Percentiles rank a stretch among this genome's conserved stretches.
phyloP scores from a whole-genome alignment of 2,888 invertebrate genomes.

The Heliconius erato region DNA sequence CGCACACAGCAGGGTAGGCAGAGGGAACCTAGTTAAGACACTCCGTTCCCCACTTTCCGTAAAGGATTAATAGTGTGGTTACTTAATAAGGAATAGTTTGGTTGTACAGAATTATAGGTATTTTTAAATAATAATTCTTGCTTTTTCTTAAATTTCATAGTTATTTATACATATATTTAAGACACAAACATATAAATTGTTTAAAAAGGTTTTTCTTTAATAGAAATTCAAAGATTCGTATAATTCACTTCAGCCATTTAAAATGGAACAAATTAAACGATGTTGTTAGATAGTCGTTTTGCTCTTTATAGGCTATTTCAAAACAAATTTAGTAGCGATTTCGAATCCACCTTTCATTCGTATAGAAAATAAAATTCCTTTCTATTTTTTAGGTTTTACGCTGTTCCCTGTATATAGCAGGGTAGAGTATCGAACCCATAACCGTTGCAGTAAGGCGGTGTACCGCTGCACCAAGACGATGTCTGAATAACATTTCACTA shows the following conservation, averaged over 20 bases:
- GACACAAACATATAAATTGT: background rate
- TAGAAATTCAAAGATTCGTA: background rate
- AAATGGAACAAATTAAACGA: conserved; percentile 11
- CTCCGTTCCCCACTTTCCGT: too few relatives aligned
- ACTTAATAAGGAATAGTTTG: too few relatives aligned
- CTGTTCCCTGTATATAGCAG: background rate
- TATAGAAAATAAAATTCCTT: background rate
- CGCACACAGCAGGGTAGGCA: too few relatives aligned
- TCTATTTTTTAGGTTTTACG: background rate
- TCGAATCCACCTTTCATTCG: background rate
- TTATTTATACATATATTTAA: too few relatives aligned
- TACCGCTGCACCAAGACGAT: background rate
- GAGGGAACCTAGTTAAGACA: too few relatives aligned
- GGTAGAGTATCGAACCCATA: background rate
- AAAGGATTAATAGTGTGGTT: too few relatives aligned
- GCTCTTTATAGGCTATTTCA: conserved; percentile 14
- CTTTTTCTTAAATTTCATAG: too few relatives aligned
- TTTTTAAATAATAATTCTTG: too few relatives aligned
- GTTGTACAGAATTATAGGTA: too few relatives aligned
- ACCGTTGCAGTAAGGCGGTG: background rate
- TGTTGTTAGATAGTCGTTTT: conserved; percentile 4
- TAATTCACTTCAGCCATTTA: background rate
- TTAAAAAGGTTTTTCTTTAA: background rate
- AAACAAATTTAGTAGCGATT: conserved; percentile 12
- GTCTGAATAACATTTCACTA: background rate